These are phyloP conservation scores for Cromileptes altivelis DNA, from an alignment of 2,113 vertebrate genomes.

Conservation along the genomic window DNA sequence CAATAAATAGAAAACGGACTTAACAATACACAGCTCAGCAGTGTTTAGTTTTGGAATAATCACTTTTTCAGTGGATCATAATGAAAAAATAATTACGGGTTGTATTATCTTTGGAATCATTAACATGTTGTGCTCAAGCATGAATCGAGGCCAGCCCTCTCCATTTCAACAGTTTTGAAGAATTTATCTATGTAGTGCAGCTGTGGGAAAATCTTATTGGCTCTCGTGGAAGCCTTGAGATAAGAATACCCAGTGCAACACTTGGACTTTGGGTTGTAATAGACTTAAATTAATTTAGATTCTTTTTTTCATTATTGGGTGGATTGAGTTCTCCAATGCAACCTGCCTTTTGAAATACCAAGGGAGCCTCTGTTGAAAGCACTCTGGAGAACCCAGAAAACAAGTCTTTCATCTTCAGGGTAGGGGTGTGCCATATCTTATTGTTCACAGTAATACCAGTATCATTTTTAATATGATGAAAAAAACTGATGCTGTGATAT, in stretches of 20 bases:
- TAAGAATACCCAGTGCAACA: conserved; percentile 39
- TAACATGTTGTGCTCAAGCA: conserved; percentile 50
- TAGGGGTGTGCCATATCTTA: no score
- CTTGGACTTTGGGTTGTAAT: conserved; percentile 46
- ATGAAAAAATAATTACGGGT: conserved; percentile 55
- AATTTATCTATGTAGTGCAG: conserved; percentile 53
- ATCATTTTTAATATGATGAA: no score
- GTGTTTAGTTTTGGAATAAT: conserved; percentile 54
- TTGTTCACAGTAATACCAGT: no score
- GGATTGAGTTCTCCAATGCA: conserved; percentile 16
- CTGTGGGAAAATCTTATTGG: conserved; percentile 52
- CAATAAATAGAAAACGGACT: conserved; percentile 26
- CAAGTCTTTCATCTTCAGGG: conserved; percentile 10
- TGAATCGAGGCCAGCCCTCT: conserved; percentile 57
- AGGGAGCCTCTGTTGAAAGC: neutral
- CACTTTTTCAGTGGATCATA: conserved; percentile 35
- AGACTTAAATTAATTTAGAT: conserved; percentile 37
- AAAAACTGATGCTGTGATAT: no score
- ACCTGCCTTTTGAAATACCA: conserved; percentile 16
- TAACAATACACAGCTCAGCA: conserved; percentile 27
- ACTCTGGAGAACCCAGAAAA: neutral
- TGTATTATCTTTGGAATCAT: conserved; percentile 57
- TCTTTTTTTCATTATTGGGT: conserved; percentile 17
- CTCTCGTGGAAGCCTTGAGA: conserved; percentile 43
- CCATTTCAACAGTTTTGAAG: conserved; percentile 49